Base-by-base conservation (phyloP, 37 sponge, comb jelly and placozoan genomes). In the Amphimedon queenslandica region DNA sequence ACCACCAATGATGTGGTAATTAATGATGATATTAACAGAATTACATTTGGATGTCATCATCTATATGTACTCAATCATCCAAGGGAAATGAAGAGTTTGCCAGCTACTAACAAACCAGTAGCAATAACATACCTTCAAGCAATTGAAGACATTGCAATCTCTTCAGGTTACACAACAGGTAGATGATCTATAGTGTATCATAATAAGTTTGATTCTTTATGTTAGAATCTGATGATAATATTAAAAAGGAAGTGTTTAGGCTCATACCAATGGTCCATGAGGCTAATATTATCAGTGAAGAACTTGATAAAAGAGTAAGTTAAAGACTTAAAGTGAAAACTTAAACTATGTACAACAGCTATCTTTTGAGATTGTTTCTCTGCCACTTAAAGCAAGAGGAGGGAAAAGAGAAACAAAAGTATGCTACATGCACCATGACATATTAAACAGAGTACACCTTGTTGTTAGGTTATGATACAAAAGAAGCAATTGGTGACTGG, bases 31-130 rank as follows among this genome's bases (percentile, higher is more conserved):
- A 74, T 40, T n/a, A 25, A 24, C 55, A 58, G 80, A 69, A 38
- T 86, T 31, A 21, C 86, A 32, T 75, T 91, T 41, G 87, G 92
- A 13, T 70, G 83, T 28, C 78, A 56, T 60, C 84, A 91, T 67
- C 67, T 91, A 28, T 91, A 91, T 65, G 80, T 91, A 6, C 41
- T 91, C 42, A 83, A 91, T 68, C 87, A 91, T 73, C 92, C 92
- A 2, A 60, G 82, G 35, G 87, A 91, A 64, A 71, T 91, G 21
- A 58, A 63, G 28, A 28, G 24, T 28, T 57, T 77, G 31, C 28
- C 29, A 3, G 70, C 82, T 30, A 63, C 58, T 29, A 84, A 84
- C 32, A 69, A 63, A 40, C 77, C 83, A 61, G 31, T 39, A 47
- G 39, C 72, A 18, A 57, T 91, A 55, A 86, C 92, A 4, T 91